These are phyloP conservation scores for Microdon myrmicae DNA, from an alignment of 2,888 invertebrate species.

Conservation along the genomic window DNA sequence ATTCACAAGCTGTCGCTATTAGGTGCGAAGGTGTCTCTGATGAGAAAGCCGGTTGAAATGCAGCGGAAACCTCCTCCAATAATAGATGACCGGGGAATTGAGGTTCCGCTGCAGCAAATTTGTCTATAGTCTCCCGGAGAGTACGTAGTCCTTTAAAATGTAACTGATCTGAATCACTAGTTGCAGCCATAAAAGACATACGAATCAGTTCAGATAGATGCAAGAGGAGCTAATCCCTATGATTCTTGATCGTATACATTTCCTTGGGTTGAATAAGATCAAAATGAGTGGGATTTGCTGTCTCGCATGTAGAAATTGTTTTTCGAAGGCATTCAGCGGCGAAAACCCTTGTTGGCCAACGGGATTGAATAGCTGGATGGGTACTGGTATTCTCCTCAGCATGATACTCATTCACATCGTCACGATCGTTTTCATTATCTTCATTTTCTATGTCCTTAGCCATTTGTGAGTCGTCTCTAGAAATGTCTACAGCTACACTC, in stretches of 20 bases:
- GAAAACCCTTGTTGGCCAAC: slow-evolving; percentile 95
- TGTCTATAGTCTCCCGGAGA: slow-evolving; percentile 87
- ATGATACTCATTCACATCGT: slow-evolving; percentile 90
- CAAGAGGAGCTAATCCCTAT: slow-evolving; percentile 86
- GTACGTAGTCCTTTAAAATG: slow-evolving; percentile 89
- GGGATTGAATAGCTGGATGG: slow-evolving; percentile 83
- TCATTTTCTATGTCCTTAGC: slow-evolving; percentile 66
- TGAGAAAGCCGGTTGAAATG: slow-evolving; percentile 93
- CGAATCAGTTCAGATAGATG: slow-evolving; percentile 95
- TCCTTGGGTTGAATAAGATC: slow-evolving; percentile 88
- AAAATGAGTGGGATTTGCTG: slow-evolving; percentile 83
- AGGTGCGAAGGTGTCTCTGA: slow-evolving; percentile 95
- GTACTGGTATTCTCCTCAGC: slow-evolving; percentile 82
- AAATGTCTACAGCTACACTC: slow-evolving; percentile 76
- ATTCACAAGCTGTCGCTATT: slow-evolving; percentile 95
- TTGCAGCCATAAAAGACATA: slow-evolving; percentile 99
- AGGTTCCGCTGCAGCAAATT: slow-evolving; percentile 93
- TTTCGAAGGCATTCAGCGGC: slow-evolving; percentile 95
- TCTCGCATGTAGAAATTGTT: slow-evolving; percentile 85
- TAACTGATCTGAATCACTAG: slow-evolving; percentile 94
- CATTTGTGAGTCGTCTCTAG: slow-evolving; percentile 42
- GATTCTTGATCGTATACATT: slow-evolving; percentile 76
- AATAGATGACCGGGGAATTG: slow-evolving; percentile 96
- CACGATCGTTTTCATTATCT: slow-evolving; percentile 79
- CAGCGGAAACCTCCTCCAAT: slow-evolving; percentile 95